phyloP scores from a whole-genome alignment of 1,140 invertebrate species.

The Macrobrachium nipponense region DNA sequence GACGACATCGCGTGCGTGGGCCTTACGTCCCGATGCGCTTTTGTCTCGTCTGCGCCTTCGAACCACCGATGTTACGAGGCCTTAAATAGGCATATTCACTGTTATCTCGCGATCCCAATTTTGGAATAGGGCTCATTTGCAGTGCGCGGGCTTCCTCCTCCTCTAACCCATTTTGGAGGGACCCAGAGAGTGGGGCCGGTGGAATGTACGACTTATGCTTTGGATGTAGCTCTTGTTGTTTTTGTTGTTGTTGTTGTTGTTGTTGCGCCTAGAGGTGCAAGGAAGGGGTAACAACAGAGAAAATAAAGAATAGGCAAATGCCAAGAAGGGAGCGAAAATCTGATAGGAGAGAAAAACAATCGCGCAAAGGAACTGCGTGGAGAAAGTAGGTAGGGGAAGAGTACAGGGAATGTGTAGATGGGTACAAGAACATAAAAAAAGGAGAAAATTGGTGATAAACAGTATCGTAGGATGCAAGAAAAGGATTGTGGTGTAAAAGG shows the following conservation, averaged over 20 bases:
- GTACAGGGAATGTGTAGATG: too few relatives aligned
- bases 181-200: neutral
- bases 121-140: neutral
- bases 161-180: neutral
- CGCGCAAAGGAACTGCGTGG: neutral
- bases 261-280: too few relatives aligned
- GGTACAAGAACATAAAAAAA: too few relatives aligned
- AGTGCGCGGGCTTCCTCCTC: neutral
- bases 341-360: neutral
- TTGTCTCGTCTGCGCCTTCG: neutral
- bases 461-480: too few relatives aligned
- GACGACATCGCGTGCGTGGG: neutral
- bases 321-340: neutral
- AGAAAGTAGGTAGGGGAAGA: neutral
- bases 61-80: conserved; percentile 11
- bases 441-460: too few relatives aligned
- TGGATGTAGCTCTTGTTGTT: too few relatives aligned
- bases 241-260: too few relatives aligned
- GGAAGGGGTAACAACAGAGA: too few relatives aligned
- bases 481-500: too few relatives aligned
- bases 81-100: conserved; percentile 25
- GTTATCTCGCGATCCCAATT: conserved; percentile 1
- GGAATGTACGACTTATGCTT: neutral
- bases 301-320: neutral
- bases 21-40: neutral